phyloP scores from a whole-genome alignment of 2,888 invertebrate species.

The Ichneumoninae sp. region DNA sequence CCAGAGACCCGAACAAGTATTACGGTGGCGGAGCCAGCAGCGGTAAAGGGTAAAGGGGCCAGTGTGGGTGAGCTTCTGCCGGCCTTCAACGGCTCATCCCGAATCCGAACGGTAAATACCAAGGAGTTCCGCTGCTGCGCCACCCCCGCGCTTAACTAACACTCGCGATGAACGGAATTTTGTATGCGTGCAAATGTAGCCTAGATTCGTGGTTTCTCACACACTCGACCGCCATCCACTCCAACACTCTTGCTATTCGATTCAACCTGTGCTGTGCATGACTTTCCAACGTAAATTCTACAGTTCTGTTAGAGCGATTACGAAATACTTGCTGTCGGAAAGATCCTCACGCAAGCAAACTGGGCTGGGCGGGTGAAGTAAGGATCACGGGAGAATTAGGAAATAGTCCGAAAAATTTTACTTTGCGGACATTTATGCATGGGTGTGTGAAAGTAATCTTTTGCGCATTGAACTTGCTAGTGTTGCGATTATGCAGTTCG shows the following conservation, averaged over 20 bases:
- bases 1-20: conserved; percentile 50
- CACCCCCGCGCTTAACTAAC: conserved; percentile 45
- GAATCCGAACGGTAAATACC: conserved; percentile 62
- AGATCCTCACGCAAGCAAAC: conserved; percentile 44
- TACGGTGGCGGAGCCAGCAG: background rate
- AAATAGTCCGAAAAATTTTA: conserved; percentile 4
- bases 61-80: conserved; percentile 31
- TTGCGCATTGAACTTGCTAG: background rate
- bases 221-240: conserved; percentile 42
- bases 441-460: background rate
- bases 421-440: background rate
- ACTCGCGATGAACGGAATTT: conserved; percentile 49
- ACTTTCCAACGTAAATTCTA: conserved; percentile 50
- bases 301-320: conserved; percentile 45
- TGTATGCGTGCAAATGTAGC: conserved; percentile 55
- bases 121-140: conserved; percentile 49
- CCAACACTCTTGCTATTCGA: conserved; percentile 47
- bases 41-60: conserved; percentile 17
- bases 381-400: conserved; percentile 32
- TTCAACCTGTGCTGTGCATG: conserved; percentile 45
- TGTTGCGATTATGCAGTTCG: background rate
- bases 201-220: conserved; percentile 57
- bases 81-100: conserved; percentile 54
- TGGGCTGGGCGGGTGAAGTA: background rate
- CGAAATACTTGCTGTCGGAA: conserved; percentile 46